Evolutionary conservation across 2,113 vertebrate genomes (phyloP), one percentile per base, ranked within the genome.

Genomic region (Phaetusa simplex): DNA sequence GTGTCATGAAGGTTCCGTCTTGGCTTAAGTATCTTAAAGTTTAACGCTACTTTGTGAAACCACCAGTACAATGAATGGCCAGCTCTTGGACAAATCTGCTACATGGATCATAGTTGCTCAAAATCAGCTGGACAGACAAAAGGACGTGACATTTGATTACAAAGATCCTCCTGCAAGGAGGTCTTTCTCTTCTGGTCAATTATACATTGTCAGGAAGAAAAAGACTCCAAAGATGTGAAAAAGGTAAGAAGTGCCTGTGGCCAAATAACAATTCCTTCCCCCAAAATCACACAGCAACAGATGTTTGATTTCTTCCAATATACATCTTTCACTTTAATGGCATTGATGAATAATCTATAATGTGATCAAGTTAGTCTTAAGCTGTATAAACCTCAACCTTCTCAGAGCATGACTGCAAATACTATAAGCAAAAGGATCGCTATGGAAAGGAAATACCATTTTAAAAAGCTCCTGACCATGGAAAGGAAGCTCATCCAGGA

Each of bases 401-500:
- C 83, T 36, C 80, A 79, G 19, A 88, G 38, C 2, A 17, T 0
- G 4, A 55, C 38, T 81, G 30, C 21, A 55, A 89, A 64, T 17
- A 80, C 10, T 3, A 3, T 11, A 90, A n/a, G 42, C 59, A 67
- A 84, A 81, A 88, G 32, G 16, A 86, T 47, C 0, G 0, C 42
- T 6, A 16, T 1, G 9, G 32, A 93, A 91, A 93, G 88, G 76
- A 95, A 94, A 94, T 3, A 32, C 23, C 76, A 59, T 42, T 83
- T 80, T 4, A 16, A 64, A 78, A 84, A 67, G 17, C 56, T 85
- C 66, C 61, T 64, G 47, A 50, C 17, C 11, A 16, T 19, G n/a
- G 43, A 86, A 95, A 86, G 80, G 65, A 88, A 96, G 65, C 30
- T 84, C 49, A 82, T 45, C 24, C 91, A 94, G 90, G 95, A 94